These are phyloP conservation scores for Pipistrellus pipistrellus DNA, from an alignment of 2,797 vertebrate species.

Conservation along the genomic window DNA sequence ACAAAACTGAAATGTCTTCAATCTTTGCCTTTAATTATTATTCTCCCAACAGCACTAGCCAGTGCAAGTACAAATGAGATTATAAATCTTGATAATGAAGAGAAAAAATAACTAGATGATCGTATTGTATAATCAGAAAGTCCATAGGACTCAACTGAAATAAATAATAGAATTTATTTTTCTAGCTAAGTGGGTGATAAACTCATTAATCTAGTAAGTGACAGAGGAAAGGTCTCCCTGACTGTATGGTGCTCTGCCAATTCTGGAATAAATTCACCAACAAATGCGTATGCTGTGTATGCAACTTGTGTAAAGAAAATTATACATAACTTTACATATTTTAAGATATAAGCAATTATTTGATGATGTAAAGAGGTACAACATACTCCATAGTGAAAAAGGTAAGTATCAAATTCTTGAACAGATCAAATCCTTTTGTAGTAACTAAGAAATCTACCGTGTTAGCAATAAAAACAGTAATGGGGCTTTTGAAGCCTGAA, in stretches of 20 bases:
- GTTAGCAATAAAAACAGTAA: slow-evolving; percentile 8
- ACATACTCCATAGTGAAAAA: not conserved
- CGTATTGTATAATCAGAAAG: slow-evolving; percentile 58
- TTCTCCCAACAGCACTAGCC: not conserved
- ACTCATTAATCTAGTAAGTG: slow-evolving; percentile 18
- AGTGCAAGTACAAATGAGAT: slow-evolving; percentile 26
- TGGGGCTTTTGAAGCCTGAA: not conserved
- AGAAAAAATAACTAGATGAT: slow-evolving; percentile 40
- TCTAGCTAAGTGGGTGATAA: slow-evolving; percentile 35
- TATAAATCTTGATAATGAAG: slow-evolving; percentile 54
- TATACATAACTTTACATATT: not conserved
- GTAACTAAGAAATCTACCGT: not conserved
- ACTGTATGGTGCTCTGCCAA: not conserved
- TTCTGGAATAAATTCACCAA: not conserved
- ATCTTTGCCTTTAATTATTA: slow-evolving; percentile 57
- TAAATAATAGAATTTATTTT: slow-evolving; percentile 50
- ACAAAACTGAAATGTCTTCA: slow-evolving; percentile 55
- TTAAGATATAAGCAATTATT: not conserved
- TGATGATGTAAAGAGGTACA: not conserved
- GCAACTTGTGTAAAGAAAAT: not conserved
- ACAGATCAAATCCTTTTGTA: not conserved
- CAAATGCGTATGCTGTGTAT: not conserved
- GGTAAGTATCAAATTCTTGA: not conserved
- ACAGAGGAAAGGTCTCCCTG: not conserved
- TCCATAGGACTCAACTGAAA: slow-evolving; percentile 45